phyloP scores from a whole-genome alignment of 2,888 invertebrate species.

The Neoscelio sp. region DNA sequence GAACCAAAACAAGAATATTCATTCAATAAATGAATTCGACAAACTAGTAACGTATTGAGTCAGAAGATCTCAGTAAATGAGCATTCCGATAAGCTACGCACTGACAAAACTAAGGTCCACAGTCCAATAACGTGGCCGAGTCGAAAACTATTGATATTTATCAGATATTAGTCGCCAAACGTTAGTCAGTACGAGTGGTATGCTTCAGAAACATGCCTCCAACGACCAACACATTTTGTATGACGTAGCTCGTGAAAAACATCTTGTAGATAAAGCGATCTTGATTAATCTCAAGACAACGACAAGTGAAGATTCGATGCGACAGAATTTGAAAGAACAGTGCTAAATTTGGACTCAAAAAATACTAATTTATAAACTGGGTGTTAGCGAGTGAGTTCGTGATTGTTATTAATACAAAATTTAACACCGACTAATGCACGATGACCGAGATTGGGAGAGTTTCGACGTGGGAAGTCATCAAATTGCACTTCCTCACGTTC shows the following conservation, averaged over 20 bases:
- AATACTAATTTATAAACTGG: neutral
- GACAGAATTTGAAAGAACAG: slow-evolving; percentile 11
- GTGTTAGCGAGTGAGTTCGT: neutral
- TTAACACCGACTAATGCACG: neutral
- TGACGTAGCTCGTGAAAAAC: slow-evolving; percentile 33
- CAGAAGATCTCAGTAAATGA: too few relatives aligned
- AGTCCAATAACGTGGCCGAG: slow-evolving; percentile 30
- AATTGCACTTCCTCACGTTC: slow-evolving; percentile 84
- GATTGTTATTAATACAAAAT: slow-evolving; percentile 15
- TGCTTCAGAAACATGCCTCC: neutral
- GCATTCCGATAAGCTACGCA: too few relatives aligned
- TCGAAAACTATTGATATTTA: slow-evolving; percentile 21
- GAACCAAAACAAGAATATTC: too few relatives aligned
- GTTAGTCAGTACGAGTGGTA: slow-evolving; percentile 19
- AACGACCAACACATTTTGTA: slow-evolving; percentile 13
- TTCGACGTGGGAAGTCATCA: slow-evolving; percentile 83
- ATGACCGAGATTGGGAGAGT: slow-evolving; percentile 82
- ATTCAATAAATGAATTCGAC: too few relatives aligned
- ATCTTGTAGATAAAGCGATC: slow-evolving; percentile 20
- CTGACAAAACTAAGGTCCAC: slow-evolving; percentile 39
- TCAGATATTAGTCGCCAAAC: slow-evolving; percentile 35
- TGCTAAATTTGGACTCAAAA: neutral
- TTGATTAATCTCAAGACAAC: slow-evolving; percentile 26
- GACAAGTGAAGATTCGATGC: slow-evolving; percentile 8
- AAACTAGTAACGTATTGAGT: too few relatives aligned